A percentile compares a stretch with the other conserved stretches of the same genome.
Conservation (phyloP, 1,140 invertebrate genomes). For the Galendromus occidentalis region DNA sequence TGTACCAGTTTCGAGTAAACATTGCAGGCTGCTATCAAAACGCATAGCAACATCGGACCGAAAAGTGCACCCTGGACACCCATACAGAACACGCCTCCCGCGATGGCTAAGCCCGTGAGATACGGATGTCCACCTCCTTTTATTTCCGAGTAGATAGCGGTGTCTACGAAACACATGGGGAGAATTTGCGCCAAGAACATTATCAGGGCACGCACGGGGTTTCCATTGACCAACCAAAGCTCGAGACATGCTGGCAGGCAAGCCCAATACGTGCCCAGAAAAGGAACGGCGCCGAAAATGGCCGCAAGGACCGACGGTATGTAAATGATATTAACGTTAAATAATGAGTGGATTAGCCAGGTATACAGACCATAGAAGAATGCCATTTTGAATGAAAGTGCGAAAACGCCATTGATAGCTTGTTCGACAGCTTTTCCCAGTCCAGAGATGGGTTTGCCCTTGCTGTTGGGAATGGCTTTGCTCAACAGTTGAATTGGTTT, state of each 20-base stretch:
- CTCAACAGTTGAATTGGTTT: conserved; percentile 71
- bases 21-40: conserved; percentile 55
- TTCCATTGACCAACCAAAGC: conserved; percentile 70
- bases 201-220: conserved; percentile 44
- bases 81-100: conserved; percentile 91
- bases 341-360: conserved; percentile 87
- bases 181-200: conserved; percentile 65
- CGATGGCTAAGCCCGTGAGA: conserved; percentile 87
- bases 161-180: conserved; percentile 71
- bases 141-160: conserved; percentile 87
- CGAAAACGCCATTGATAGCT: conserved; percentile 57
- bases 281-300: conserved; percentile 75
- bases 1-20: conserved; percentile 33
- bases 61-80: conserved; percentile 90
- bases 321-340: conserved; percentile 71
- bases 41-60: conserved; percentile 77
- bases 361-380: conserved; percentile 94
- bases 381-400: conserved; percentile 87
- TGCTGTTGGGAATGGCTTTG: conserved; percentile 39
- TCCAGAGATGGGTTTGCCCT: conserved; percentile 2
- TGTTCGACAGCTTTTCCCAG: conserved; percentile 52
- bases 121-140: conserved; percentile 94
- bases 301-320: conserved; percentile 80
- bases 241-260: conserved; percentile 78
- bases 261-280: conserved; percentile 81